A percentile compares a stretch with the other conserved stretches of the same genome.
Evolutionary conservation across 2,888 invertebrate genomes (phyloP).

Genomic region (Synergus japonicus): DNA sequence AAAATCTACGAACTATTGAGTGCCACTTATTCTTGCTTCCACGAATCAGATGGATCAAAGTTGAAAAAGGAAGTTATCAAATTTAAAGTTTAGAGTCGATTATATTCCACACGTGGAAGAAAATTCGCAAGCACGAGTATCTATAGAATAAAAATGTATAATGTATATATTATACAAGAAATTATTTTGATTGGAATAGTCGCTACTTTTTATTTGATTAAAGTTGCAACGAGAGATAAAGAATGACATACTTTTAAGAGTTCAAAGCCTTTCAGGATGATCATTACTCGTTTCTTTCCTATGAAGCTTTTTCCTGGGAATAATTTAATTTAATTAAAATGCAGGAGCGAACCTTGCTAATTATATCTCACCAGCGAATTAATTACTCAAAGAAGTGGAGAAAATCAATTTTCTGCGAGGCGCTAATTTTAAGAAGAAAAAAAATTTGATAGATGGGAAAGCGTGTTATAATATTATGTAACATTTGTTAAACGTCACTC

Average conservation of each 20-base stretch:
- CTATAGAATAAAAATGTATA: too few relatives aligned
- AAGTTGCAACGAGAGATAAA: not conserved
- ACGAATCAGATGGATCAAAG: too few relatives aligned
- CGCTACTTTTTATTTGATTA: not conserved
- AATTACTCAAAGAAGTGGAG: not conserved
- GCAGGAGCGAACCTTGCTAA: not conserved
- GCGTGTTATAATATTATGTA: not conserved
- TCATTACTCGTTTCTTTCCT: not conserved
- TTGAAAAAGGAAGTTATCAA: too few relatives aligned
- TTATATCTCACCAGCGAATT: slow-evolving; percentile 3
- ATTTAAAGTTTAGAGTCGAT: too few relatives aligned
- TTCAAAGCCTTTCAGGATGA: not conserved
- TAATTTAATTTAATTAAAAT: slow-evolving; percentile 12
- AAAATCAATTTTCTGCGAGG: not conserved
- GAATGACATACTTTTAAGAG: not conserved
- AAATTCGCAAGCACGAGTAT: too few relatives aligned
- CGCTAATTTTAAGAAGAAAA: not conserved
- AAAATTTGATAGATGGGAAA: not conserved
- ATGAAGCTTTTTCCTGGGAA: not conserved
- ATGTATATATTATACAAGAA: not conserved
- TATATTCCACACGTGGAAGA: too few relatives aligned
- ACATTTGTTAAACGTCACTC: not conserved
- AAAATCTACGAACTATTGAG: too few relatives aligned
- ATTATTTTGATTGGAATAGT: not conserved
- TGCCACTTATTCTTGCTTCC: too few relatives aligned